phyloP scores from a whole-genome alignment of 1,140 invertebrate genomes.

The Drosophila subobscura region DNA sequence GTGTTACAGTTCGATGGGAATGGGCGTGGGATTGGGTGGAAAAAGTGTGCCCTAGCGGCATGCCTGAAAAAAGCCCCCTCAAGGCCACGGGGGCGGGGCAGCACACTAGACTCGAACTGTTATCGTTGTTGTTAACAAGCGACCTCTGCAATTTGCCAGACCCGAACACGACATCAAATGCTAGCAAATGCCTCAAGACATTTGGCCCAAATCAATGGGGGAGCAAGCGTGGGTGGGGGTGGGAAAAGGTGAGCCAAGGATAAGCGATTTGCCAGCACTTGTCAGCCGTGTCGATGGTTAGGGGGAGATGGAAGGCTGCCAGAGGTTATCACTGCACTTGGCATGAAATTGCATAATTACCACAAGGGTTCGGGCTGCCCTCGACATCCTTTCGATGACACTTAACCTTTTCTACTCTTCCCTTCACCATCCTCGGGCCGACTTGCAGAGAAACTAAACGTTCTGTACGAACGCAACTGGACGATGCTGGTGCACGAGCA shows the following conservation, averaged over 20 bases:
- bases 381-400: constrained; percentile 11
- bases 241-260: constrained; percentile 23
- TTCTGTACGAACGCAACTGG: constrained; percentile 93
- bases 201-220: constrained; percentile 36
- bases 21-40: constrained; percentile 13
- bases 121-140: constrained; percentile 49
- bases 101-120: constrained; percentile 43
- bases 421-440: not conserved
- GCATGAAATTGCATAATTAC: constrained; percentile 59
- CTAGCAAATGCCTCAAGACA: constrained; percentile 33
- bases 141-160: constrained; percentile 51
- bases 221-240: not conserved
- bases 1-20: constrained; percentile 21
- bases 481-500: constrained; percentile 89
- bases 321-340: constrained; percentile 45
- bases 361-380: constrained; percentile 15
- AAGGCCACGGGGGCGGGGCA: constrained; percentile 13
- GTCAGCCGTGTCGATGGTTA: constrained; percentile 24
- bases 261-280: constrained; percentile 38
- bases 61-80: constrained; percentile 4
- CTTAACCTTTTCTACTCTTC: constrained; percentile 33
- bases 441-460: constrained; percentile 88
- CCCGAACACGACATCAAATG: constrained; percentile 33
- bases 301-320: constrained; percentile 29
- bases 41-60: constrained; percentile 19